Evolutionary conservation across 2,797 vertebrate species (phyloP).

Genomic region (Erithacus rubecula): DNA sequence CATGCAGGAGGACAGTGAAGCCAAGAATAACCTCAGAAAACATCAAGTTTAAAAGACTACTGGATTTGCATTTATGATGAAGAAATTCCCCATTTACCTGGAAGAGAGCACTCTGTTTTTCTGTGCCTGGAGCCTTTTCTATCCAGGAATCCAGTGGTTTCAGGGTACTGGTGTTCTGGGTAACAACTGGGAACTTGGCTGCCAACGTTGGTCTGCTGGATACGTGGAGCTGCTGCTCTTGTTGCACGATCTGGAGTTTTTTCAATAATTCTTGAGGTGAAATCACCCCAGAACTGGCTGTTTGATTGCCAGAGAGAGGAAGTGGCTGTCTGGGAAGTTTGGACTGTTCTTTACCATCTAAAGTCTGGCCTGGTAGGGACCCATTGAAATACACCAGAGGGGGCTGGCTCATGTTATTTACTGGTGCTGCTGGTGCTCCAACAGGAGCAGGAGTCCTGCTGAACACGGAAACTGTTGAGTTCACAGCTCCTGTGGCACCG

Average conservation of each 20-base stretch:
- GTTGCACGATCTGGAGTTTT: conserved; percentile 88
- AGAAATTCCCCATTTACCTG: conserved; percentile 75
- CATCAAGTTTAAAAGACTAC: neutral
- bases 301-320: conserved; percentile 51
- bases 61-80: neutral
- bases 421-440: neutral
- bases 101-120: conserved; percentile 78
- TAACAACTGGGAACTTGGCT: conserved; percentile 84
- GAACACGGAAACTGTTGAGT: neutral
- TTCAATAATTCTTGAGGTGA: conserved; percentile 89
- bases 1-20: accelerated
- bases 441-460: conserved; percentile 15
- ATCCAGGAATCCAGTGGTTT: conserved; percentile 72
- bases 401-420: conserved; percentile 50
- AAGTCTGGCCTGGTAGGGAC: conserved; percentile 47
- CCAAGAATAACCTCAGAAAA: neutral
- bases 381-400: conserved; percentile 74
- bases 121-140: conserved; percentile 59
- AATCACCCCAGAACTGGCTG: conserved; percentile 73
- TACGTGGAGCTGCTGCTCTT: conserved; percentile 81
- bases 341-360: conserved; percentile 61
- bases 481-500: neutral
- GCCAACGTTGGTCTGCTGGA: conserved; percentile 79
- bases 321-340: conserved; percentile 38
- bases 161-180: conserved; percentile 9